Evolutionary conservation across 2,888 invertebrate species (phyloP).

Genomic region (Rhingia rostrata): DNA sequence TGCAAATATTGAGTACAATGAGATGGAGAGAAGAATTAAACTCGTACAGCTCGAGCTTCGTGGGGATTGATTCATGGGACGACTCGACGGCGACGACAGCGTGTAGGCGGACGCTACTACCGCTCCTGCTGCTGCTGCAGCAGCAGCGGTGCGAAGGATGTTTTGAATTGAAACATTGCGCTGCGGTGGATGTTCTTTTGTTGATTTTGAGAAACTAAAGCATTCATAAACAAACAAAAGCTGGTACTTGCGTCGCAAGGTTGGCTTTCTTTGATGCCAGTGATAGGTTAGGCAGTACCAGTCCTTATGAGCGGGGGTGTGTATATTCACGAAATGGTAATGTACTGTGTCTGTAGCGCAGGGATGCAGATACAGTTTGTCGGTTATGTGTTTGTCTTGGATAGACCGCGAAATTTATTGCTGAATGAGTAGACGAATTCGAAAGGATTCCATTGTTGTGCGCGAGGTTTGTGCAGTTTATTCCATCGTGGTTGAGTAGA

Average conservation of each 20-base stretch:
- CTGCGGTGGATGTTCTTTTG: conserved; percentile 72
- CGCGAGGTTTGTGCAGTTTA: conserved; percentile 45
- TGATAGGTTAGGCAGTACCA: background rate
- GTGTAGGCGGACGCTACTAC: background rate
- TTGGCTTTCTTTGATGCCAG: conserved; percentile 30
- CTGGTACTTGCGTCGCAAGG: conserved; percentile 46
- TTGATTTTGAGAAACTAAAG: conserved; percentile 74
- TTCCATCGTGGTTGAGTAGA: conserved; percentile 16
- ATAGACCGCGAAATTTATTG: conserved; percentile 65
- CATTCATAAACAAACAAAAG: conserved; percentile 70
- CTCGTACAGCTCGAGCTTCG: conserved; percentile 48
- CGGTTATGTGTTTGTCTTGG: conserved; percentile 44
- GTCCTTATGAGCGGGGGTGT: background rate
- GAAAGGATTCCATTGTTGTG: conserved; percentile 53
- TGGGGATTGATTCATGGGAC: conserved; percentile 60
- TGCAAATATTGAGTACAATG: conserved; percentile 57
- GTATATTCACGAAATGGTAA: conserved; percentile 60
- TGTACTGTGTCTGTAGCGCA: conserved; percentile 50
- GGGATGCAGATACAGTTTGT: background rate
- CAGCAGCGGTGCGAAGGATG: conserved; percentile 25
- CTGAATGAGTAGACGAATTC: conserved; percentile 67
- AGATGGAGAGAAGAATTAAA: conserved; percentile 60
- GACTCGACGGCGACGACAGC: background rate
- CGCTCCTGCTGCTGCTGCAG: background rate
- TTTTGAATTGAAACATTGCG: conserved; percentile 72